These are phyloP conservation scores for Plagodis pulveraria DNA, from an alignment of 2,888 invertebrate genomes.

Conservation along the genomic window DNA sequence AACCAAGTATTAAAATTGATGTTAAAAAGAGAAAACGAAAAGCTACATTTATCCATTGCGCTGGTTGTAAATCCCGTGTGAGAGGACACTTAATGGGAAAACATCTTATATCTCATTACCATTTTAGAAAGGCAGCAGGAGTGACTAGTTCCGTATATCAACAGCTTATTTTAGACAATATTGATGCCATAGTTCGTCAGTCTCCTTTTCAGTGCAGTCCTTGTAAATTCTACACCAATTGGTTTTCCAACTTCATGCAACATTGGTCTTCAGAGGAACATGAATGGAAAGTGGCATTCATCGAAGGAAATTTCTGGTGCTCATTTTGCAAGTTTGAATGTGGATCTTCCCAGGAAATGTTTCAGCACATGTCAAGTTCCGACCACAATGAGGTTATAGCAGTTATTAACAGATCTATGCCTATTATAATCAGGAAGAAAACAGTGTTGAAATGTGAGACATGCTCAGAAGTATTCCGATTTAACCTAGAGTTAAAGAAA, in stretches of 20 bases:
- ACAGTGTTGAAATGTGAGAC: constrained; percentile 86
- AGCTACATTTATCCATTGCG: constrained; percentile 87
- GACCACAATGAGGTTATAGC: constrained; percentile 90
- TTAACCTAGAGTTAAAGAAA: constrained; percentile 89
- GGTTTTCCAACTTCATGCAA: constrained; percentile 87
- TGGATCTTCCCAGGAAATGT: constrained; percentile 87
- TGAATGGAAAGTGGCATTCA: constrained; percentile 71
- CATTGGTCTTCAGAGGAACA: constrained; percentile 91
- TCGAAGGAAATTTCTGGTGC: constrained; percentile 88
- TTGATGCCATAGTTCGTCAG: constrained; percentile 90
- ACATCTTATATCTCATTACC: constrained; percentile 94
- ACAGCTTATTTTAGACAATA: constrained; percentile 90
- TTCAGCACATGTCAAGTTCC: constrained; percentile 86
- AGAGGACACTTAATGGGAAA: constrained; percentile 90
- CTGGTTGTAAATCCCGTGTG: constrained; percentile 89
- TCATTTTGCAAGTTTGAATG: constrained; percentile 90
- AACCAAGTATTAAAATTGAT: constrained; percentile 50
- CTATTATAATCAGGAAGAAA: constrained; percentile 90
- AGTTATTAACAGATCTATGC: constrained; percentile 92
- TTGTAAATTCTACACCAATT: constrained; percentile 94
- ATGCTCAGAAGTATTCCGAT: constrained; percentile 89
- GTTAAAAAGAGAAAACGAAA: constrained; percentile 82
- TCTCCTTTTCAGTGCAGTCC: constrained; percentile 94
- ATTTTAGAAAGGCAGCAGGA: constrained; percentile 89
- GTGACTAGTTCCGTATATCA: constrained; percentile 83